Evolutionary conservation across 2,113 vertebrate species (phyloP).

Genomic region (Genyomyrus donnyi): DNA sequence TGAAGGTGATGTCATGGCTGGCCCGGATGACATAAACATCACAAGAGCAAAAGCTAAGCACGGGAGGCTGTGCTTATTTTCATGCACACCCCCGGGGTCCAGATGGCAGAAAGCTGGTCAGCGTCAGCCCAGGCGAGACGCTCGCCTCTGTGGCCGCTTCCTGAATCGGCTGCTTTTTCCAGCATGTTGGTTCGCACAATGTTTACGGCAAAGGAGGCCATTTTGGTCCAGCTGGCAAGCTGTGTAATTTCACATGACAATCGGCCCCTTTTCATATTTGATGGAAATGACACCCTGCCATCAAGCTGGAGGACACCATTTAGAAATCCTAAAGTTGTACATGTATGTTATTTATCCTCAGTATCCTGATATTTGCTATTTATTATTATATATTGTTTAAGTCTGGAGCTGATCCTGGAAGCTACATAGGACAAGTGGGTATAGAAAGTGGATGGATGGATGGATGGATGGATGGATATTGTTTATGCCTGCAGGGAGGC

Average conservation of each 20-base stretch:
- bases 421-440: neutral
- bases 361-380: neutral
- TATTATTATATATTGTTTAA: neutral
- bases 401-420: neutral
- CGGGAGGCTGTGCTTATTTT: conserved; percentile 9
- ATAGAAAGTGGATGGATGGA: neutral
- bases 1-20: conserved; percentile 6
- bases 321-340: neutral
- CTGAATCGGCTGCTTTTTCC: neutral
- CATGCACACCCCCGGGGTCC: neutral
- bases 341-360: neutral
- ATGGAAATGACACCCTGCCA: neutral
- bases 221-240: neutral
- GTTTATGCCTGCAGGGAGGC: neutral
- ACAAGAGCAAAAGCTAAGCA: neutral
- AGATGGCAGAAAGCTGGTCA: conserved; percentile 2
- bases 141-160: neutral
- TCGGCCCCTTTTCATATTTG: neutral
- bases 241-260: neutral
- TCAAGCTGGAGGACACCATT: neutral
- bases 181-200: neutral
- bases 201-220: conserved; percentile 9
- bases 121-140: neutral
- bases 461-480: neutral
- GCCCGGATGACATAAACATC: conserved; percentile 1